Base-by-base conservation (phyloP, 2,888 invertebrate genomes). In the Byasa hedistus region DNA sequence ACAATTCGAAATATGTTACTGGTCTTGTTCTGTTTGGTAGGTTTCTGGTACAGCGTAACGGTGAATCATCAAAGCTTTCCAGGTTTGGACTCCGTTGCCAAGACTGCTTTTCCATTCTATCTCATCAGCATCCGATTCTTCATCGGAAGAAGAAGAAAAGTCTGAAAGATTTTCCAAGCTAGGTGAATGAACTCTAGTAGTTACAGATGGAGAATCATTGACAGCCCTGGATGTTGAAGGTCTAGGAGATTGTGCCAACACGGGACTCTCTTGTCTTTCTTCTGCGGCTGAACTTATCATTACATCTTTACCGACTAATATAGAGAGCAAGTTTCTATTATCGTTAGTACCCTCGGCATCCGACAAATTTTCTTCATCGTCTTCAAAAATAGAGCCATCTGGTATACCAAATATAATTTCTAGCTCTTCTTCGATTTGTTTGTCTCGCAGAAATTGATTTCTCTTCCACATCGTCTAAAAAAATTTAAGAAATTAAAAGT, bases 81-180 rank as follows among this genome's bases (percentile, higher is more conserved):
- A 66, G 12, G 48, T 64, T 62, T 10, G 56, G 59, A 65, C 62
- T 68, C 23, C 60, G 62, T 65, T 62, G 51, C 68, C 68, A 68
- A 68, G 27, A 17, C 19, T 56, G 55, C 7, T 56, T 27, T 56
- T 56, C 55, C 55, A 56, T 23, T 69, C 24, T 44, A 62, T 59
- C 57, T 65, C 64, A 64, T 68, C 64, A 59, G 54, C 57, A 60
- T 69, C 69, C 10, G 69, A 68, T 64, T 67, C 65, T 55, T 69
- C 69, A 65, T 69, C 69, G 22, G 68, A 69, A 39, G 61, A 51
- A 48, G 61, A 61, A 61, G 65, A 65, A 68, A 66, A 70, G 65
- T 70, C 70, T 69, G 69, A 70, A 70, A 68, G 48, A 59, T 63
- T 57, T 68, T 66, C 62, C 64, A 65, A 61, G 62, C 56, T 65